Evolutionary conservation across 1,140 invertebrate species (phyloP), one percentile per base, ranked within the genome.

Genomic region (Bombus breviceps): DNA sequence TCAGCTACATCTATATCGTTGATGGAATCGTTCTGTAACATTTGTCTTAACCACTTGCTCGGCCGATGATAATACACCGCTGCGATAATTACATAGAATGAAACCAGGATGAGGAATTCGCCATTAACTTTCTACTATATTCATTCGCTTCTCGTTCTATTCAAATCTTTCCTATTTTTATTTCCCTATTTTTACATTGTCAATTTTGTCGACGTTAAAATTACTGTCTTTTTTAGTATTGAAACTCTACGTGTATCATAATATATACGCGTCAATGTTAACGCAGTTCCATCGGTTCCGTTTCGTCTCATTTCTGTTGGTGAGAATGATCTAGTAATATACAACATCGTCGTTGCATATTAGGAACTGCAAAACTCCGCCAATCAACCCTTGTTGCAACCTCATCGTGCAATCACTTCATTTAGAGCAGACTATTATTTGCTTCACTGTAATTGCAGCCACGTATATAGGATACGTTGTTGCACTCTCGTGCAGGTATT

Each of bases 21-120:
- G 47, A 9, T 32, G 13, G 6, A 71, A 59, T 80, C 69, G 41
- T 83, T 83, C 66, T 53, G 39, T 76, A n/a, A 66, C 18, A 43
- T 53, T 68, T 83, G 75, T 68, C 68, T 75, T 39, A 74, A 82
- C 71, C 59, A 15, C 22, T 6, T 37, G 28, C 57, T 3, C 10
- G 28, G 2, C 28, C 59, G 12, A 62, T 62, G 9, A 15, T 37
- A 32, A 22, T 53, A 34, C 59, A 32, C 12, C 5, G 22, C 13
- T 39, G 39, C 15, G 39, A 47, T n/a, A 43, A 66, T 66, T 34
- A 18, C 6, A 34, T 25, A 22, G 53, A 74, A 43, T 4, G 72
- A 41, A 28, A 73, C 71, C 3, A 4, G 32, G 13, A 13, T 12
- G 10, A 34, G 8, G 34, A 68, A 12, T 34, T 10, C 43, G n/a